Base-by-base conservation (phyloP, 1,140 invertebrate genomes). In the Temnothorax nylanderi region DNA sequence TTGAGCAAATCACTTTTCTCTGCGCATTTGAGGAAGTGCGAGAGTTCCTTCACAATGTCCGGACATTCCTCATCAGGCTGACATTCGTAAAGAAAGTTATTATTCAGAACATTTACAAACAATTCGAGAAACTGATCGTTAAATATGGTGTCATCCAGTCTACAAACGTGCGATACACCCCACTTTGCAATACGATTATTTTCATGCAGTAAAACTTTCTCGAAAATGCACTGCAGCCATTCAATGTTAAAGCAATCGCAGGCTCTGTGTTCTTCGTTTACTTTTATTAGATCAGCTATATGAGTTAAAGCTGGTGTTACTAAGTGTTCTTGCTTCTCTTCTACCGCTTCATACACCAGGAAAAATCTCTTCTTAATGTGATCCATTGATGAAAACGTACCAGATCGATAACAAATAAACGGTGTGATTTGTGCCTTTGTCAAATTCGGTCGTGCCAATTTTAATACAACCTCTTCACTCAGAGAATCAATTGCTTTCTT, bases 261-360 rank as follows among this genome's bases (percentile, higher is more conserved):
- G 13, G 37, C 56, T 76, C 60, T 56, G 26, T 92, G 91, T n/a
- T 90, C 81, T 16, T 58, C 44, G 49, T 86, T 88, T 21, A 72
- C 85, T 51, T 91, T 58, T 74, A 94, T 77, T 47, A 96, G 88
- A 75, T 65, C 92, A 49, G 94, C 84, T 69, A 96, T 41, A 81
- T 94, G 93, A 18, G 85, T 91, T 16, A 97, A 87, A n/a, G 95
- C 93, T 65, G 96, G 96, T 51, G 95, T 91, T 21, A 96, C 92
- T 13, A 97, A 92, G 92, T 97, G 96, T n/a, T 95, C 95, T 91
- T 96, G 96, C 88, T 96, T 96, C 89, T 97, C 96, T 91, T 97
- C 96, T 18, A 97, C 92, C 34, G 94, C 95, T 91, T 97, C 96
- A 47, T 96, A 87, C 26, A 96, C 90, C 67, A 96, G 87, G 69